Percentiles rank a stretch among this genome's conserved stretches.
Conservation (phyloP, 1,140 invertebrate genomes). For the Neuroterus valhalla region DNA sequence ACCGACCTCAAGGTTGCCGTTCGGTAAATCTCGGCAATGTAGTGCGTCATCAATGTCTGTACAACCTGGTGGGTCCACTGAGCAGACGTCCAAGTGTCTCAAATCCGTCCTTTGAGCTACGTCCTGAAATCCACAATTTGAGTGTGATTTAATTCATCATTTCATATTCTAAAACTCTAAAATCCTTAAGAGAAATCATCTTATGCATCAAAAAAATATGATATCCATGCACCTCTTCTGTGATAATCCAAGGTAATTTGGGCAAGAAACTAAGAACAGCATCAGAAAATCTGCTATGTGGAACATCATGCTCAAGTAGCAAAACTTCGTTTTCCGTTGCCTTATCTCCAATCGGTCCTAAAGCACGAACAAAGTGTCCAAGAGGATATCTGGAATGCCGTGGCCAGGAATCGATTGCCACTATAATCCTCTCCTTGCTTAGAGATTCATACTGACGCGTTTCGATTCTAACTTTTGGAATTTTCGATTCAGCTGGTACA, state of each 20-base stretch:
- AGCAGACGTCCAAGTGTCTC: slow-evolving; percentile 91
- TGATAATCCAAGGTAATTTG: slow-evolving; percentile 91
- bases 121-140: slow-evolving; percentile 78
- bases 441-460: slow-evolving; percentile 90
- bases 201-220: not conserved
- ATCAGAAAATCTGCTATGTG: slow-evolving; percentile 95
- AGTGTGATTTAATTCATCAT: no score
- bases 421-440: slow-evolving; percentile 90
- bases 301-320: slow-evolving; percentile 97
- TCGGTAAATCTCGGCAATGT: slow-evolving; percentile 87
- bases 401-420: slow-evolving; percentile 95
- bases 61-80: slow-evolving; percentile 98
- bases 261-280: slow-evolving; percentile 95
- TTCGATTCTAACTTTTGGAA: slow-evolving; percentile 94
- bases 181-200: not conserved
- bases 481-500: slow-evolving; percentile 90
- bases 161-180: slow-evolving; percentile 8
- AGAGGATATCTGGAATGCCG: slow-evolving; percentile 86
- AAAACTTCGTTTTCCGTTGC: slow-evolving; percentile 97
- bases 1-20: slow-evolving; percentile 90
- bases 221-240: slow-evolving; percentile 79
- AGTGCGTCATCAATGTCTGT: slow-evolving; percentile 99
- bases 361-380: slow-evolving; percentile 91
- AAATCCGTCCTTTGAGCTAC: slow-evolving; percentile 87
- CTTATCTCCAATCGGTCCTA: slow-evolving; percentile 90